Conservation (phyloP, 2,113 vertebrate species). For the Brachyhypopomus occidentalis region DNA sequence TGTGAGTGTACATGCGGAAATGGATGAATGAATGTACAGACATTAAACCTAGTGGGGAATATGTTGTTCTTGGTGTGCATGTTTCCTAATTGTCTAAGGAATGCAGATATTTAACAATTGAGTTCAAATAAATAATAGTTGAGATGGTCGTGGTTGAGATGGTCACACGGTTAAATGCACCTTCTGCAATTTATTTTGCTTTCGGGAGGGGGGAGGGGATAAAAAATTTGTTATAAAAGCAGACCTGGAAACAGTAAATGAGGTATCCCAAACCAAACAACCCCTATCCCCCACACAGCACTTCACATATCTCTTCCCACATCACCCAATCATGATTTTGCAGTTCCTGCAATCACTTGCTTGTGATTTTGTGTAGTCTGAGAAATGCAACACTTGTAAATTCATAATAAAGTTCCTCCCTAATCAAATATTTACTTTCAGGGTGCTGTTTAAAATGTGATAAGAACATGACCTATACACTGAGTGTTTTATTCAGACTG, state of each 20-base stretch:
- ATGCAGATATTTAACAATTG: background rate
- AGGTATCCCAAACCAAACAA: background rate
- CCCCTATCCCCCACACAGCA: too few relatives aligned
- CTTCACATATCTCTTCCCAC: too few relatives aligned
- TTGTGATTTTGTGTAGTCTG: background rate
- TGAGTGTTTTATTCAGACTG: background rate
- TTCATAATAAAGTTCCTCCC: constrained; percentile 49
- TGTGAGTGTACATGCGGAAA: background rate
- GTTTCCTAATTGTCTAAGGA: background rate
- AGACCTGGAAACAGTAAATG: background rate
- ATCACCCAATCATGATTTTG: background rate
- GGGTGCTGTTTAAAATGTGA: constrained; percentile 52
- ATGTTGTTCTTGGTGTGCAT: background rate
- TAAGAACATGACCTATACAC: constrained; percentile 34
- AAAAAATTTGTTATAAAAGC: background rate
- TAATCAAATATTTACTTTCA: constrained; percentile 70
- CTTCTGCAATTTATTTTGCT: background rate
- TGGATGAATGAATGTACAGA: background rate
- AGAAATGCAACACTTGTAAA: constrained; percentile 4
- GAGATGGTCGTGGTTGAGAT: background rate
- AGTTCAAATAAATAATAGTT: background rate
- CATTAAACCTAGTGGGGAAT: background rate
- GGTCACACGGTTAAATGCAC: background rate
- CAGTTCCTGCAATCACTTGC: background rate
- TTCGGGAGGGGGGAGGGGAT: background rate